Percentiles rank a stretch among this genome's conserved stretches.
Evolutionary conservation across 2,888 invertebrate species (phyloP).

Genomic region (Lomographa bimaculata): DNA sequence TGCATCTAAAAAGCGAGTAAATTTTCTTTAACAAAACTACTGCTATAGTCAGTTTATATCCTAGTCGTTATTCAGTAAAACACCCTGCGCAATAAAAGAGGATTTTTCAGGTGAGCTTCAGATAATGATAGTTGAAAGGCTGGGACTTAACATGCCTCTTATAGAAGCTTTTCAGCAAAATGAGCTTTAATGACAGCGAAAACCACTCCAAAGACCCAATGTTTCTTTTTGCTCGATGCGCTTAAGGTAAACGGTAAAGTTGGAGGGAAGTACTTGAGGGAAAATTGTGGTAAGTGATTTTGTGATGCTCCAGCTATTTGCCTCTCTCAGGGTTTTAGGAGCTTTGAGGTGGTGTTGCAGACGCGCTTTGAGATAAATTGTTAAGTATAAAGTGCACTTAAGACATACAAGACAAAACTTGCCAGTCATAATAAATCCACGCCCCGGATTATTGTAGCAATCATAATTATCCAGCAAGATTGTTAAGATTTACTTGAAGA

Average conservation of each 20-base stretch:
- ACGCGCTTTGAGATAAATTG: conserved; percentile 7
- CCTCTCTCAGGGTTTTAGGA: conserved; percentile 17
- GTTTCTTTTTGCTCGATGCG: conserved; percentile 59
- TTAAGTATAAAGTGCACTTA: conserved; percentile 2
- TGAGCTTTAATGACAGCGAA: conserved; percentile 66
- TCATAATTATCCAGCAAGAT: no score
- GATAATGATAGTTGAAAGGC: conserved; percentile 62
- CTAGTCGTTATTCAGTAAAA: conserved; percentile 17
- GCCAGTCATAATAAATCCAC: not conserved
- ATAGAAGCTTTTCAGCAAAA: conserved; percentile 64
- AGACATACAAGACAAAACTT: not conserved
- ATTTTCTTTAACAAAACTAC: no score
- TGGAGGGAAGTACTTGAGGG: conserved; percentile 24
- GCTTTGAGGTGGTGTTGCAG: conserved; percentile 5
- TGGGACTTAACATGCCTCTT: conserved; percentile 47
- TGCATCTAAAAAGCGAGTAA: no score
- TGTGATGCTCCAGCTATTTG: conserved; percentile 26
- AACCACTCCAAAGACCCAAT: conserved; percentile 61
- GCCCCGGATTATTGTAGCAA: no score
- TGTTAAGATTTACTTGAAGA: no score
- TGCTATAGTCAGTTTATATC: not conserved
- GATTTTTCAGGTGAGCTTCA: conserved; percentile 51
- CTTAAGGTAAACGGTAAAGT: conserved; percentile 42
- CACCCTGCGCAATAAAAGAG: conserved; percentile 35
- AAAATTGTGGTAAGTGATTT: conserved; percentile 35